These are phyloP conservation scores for Brachypodius melanocephalos DNA, from an alignment of 2,113 vertebrate species.

Conservation along the genomic window DNA sequence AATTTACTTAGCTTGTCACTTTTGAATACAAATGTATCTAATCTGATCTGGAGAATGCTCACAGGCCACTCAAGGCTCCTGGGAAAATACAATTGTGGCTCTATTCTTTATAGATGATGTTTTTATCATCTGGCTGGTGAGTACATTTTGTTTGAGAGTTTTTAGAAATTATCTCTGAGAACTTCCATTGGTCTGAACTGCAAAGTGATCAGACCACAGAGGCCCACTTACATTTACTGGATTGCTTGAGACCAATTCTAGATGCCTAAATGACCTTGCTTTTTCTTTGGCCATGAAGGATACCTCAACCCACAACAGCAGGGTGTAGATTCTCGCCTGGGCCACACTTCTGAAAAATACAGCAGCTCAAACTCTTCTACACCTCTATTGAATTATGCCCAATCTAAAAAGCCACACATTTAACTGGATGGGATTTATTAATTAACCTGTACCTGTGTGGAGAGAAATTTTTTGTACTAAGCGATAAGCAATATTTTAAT, in stretches of 20 bases:
- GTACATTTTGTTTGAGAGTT: neutral
- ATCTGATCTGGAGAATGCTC: neutral
- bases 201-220: neutral
- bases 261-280: rapidly evolving
- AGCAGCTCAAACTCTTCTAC: neutral
- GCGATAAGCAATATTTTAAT: neutral
- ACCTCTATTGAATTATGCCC: neutral
- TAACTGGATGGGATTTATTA: neutral
- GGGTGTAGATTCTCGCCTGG: neutral
- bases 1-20: neutral
- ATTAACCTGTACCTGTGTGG: neutral
- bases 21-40: neutral
- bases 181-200: neutral
- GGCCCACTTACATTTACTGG: neutral
- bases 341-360: neutral
- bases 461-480: neutral
- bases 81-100: neutral
- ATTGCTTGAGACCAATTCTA: neutral
- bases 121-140: neutral
- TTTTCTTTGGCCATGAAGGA: neutral
- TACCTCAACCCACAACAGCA: neutral
- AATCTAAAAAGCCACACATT: neutral
- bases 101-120: neutral
- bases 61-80: neutral
- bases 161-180: neutral